Evolutionary conservation across 2,888 invertebrate genomes (phyloP).

Genomic region (Enchytraeus crypticus): DNA sequence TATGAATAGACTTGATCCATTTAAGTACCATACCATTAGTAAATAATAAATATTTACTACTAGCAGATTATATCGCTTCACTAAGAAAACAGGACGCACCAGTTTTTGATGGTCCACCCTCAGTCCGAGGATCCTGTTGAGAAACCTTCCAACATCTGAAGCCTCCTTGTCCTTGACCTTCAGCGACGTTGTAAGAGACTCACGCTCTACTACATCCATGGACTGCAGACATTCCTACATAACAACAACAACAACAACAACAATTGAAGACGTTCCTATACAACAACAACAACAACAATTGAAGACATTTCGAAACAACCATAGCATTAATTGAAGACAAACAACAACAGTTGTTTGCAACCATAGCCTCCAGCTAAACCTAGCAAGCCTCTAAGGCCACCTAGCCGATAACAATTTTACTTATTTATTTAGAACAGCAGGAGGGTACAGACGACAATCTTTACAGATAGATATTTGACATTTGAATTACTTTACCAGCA

Average conservation of each 20-base stretch:
- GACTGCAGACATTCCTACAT: slow-evolving; percentile 36
- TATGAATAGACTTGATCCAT: too few species aligned
- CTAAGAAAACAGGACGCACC: slow-evolving; percentile 30
- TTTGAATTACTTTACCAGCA: neutral
- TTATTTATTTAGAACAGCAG: neutral
- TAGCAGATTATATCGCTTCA: too few species aligned
- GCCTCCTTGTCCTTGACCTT: slow-evolving; percentile 36
- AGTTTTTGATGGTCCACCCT: slow-evolving; percentile 38
- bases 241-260: neutral
- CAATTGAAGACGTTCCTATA: neutral
- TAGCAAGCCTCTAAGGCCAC: too few species aligned
- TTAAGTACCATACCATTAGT: too few species aligned
- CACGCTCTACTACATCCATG: slow-evolving; percentile 40
- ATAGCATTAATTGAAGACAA: too few species aligned
- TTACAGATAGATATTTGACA: neutral
- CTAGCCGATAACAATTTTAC: too few species aligned
- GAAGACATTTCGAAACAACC: too few species aligned
- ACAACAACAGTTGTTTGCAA: too few species aligned
- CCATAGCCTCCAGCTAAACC: too few species aligned
- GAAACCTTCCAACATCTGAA: slow-evolving; percentile 41
- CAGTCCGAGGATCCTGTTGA: slow-evolving; percentile 44
- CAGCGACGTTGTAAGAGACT: slow-evolving; percentile 21
- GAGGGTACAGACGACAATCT: neutral
- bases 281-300: neutral
- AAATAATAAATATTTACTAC: too few species aligned